phyloP scores from a whole-genome alignment of 2,797 vertebrate species.

The Hippopotamyrus pictus region DNA sequence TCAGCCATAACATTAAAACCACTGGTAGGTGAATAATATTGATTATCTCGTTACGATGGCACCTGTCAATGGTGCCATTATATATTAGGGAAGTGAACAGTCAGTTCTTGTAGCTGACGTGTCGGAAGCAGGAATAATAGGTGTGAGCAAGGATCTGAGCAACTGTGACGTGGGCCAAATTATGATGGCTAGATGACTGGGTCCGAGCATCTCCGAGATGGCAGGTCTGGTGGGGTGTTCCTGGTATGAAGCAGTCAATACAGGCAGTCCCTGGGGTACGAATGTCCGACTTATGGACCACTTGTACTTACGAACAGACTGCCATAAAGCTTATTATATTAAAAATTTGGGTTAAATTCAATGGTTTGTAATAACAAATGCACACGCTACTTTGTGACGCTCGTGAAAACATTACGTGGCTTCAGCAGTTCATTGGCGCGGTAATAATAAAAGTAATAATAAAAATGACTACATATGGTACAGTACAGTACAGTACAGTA shows the following conservation, averaged over 20 bases:
- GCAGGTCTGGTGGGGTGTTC: neutral
- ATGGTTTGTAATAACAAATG: neutral
- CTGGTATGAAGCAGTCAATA: neutral
- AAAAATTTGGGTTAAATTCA: neutral
- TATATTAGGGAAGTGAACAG: neutral
- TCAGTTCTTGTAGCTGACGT: neutral
- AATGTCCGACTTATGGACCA: neutral
- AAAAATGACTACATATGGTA: too few species aligned
- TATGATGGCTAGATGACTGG: neutral
- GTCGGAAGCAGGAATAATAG: neutral
- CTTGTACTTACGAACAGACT: neutral
- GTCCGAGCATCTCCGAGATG: neutral
- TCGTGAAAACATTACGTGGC: neutral
- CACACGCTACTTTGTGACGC: neutral
- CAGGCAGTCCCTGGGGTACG: neutral
- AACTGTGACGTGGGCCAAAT: neutral
- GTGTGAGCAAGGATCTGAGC: neutral
- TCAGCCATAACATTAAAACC: neutral
- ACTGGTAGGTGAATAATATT: neutral
- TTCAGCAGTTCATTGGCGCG: neutral
- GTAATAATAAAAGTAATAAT: too few species aligned
- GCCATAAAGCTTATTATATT: neutral
- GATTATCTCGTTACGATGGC: neutral
- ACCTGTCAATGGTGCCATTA: neutral
- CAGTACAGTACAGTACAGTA: neutral